Conservation (phyloP, 2,797 vertebrate genomes). For the Pantherophis alleghaniensis region DNA sequence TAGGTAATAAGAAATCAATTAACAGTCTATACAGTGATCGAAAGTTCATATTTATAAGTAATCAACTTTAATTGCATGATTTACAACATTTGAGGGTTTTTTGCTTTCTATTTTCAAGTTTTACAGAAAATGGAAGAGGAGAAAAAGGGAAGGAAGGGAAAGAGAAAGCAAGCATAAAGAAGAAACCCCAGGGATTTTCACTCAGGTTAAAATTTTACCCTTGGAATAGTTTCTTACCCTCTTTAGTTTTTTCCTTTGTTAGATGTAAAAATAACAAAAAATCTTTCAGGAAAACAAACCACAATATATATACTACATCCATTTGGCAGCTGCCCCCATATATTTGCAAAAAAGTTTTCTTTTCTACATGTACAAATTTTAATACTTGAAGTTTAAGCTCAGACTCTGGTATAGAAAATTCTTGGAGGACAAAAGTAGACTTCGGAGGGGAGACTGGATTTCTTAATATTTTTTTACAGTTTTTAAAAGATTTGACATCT, state of each 20-base stretch:
- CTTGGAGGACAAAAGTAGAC: slow-evolving; percentile 82
- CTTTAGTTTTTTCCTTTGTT: slow-evolving; percentile 74
- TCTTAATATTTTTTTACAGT: slow-evolving; percentile 66
- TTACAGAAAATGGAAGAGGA: slow-evolving; percentile 77
- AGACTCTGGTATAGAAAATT: slow-evolving; percentile 81
- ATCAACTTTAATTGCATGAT: slow-evolving; percentile 85
- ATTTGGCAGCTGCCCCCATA: slow-evolving; percentile 82
- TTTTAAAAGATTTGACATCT: slow-evolving; percentile 76
- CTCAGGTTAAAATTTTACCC: slow-evolving; percentile 75
- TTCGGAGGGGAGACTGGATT: slow-evolving; percentile 63
- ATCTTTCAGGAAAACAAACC: slow-evolving; percentile 78
- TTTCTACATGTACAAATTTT: slow-evolving; percentile 83
- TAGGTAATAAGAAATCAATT: slow-evolving; percentile 87
- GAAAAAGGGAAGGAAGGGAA: slow-evolving; percentile 47
- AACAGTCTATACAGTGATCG: slow-evolving; percentile 87
- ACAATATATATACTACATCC: slow-evolving; percentile 83
- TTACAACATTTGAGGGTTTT: slow-evolving; percentile 79
- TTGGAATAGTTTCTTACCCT: slow-evolving; percentile 76
- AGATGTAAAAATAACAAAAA: slow-evolving; percentile 83
- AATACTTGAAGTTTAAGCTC: slow-evolving; percentile 80
- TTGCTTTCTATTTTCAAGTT: slow-evolving; percentile 83
- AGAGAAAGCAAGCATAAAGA: slow-evolving; percentile 77
- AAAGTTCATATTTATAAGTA: slow-evolving; percentile 86
- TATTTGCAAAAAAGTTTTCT: slow-evolving; percentile 78
- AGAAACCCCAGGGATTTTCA: slow-evolving; percentile 72